Evolutionary conservation across 2,797 vertebrate genomes (phyloP).

Genomic region (Balearica regulorum): DNA sequence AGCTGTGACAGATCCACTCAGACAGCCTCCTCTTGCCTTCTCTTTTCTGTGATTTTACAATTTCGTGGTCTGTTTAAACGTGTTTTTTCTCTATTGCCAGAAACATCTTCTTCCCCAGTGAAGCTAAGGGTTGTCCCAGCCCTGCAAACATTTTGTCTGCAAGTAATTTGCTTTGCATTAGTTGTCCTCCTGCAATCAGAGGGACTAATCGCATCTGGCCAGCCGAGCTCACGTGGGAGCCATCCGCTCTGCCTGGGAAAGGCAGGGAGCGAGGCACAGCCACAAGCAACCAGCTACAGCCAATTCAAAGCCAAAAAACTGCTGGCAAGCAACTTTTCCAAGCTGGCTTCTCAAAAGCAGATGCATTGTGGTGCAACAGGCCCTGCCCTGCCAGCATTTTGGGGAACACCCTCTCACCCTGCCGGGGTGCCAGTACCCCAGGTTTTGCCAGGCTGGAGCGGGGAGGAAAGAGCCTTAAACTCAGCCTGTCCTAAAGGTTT

Average conservation of each 20-base stretch:
- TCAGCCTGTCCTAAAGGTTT: not conserved
- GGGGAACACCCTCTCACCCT: not conserved
- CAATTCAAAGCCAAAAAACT: not conserved
- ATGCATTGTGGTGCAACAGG: fast-evolving
- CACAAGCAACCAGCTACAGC: not conserved
- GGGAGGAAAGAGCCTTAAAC: not conserved
- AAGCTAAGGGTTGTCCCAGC: not conserved
- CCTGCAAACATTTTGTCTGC: not conserved
- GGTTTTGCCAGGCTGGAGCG: not conserved
- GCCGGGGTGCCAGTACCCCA: fast-evolving
- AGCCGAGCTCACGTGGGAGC: not conserved
- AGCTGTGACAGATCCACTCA: not conserved
- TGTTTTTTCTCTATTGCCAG: not conserved
- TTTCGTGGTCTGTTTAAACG: not conserved
- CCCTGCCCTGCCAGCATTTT: fast-evolving
- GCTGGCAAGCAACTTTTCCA: not conserved
- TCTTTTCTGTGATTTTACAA: not conserved
- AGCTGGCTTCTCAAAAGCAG: not conserved
- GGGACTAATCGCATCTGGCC: not conserved
- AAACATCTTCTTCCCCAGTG: not conserved
- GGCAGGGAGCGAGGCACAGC: not conserved
- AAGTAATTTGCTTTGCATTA: not conserved
- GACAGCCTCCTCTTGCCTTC: not conserved
- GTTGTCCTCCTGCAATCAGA: not conserved
- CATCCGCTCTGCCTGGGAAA: not conserved